Conservation (phyloP, 1,140 invertebrate genomes). For the Drosophila melanica region DNA sequence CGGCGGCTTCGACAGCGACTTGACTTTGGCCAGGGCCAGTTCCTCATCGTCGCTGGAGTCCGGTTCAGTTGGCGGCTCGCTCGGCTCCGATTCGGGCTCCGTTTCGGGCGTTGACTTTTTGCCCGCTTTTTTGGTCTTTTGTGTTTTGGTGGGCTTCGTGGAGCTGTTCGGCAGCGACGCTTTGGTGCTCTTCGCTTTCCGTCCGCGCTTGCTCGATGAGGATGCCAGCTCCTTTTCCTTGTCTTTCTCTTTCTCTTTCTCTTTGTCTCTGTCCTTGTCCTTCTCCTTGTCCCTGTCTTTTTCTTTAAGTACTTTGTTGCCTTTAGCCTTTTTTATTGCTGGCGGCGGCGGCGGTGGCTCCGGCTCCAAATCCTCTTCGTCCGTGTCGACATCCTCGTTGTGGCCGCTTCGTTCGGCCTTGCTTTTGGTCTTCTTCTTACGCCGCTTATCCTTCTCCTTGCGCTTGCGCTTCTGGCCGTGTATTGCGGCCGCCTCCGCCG, state of each 20-base stretch:
- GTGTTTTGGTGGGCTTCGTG: conserved; percentile 50
- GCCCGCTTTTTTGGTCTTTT: conserved; percentile 69
- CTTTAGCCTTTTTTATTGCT: conserved; percentile 52
- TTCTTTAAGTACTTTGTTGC: conserved; percentile 57
- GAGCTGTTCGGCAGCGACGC: conserved; percentile 24
- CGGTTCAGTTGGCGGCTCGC: conserved; percentile 24
- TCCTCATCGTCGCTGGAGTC: conserved; percentile 67
- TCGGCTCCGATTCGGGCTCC: conserved; percentile 49
- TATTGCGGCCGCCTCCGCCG: conserved; percentile 67
- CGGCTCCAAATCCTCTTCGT: conserved; percentile 80
- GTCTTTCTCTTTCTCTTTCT: conserved; percentile 42
- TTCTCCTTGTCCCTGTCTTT: conserved; percentile 56
- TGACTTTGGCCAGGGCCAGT: conserved; percentile 54
- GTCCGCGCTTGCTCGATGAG: conserved; percentile 46
- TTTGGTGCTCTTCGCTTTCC: conserved; percentile 54
- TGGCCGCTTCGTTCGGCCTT: conserved; percentile 55
- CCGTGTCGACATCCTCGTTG: conserved; percentile 52
- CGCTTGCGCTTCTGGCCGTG: conserved; percentile 76
- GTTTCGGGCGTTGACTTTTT: conserved; percentile 54
- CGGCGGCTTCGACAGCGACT: conserved; percentile 56
- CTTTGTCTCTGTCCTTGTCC: conserved; percentile 40
- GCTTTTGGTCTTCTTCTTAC: conserved; percentile 84
- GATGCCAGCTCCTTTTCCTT: conserved; percentile 14
- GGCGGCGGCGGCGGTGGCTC: conserved; percentile 62
- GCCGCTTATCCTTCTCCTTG: conserved; percentile 83